These are phyloP conservation scores for Calephelis perditalis DNA, from an alignment of 2,888 invertebrate genomes.

Conservation along the genomic window DNA sequence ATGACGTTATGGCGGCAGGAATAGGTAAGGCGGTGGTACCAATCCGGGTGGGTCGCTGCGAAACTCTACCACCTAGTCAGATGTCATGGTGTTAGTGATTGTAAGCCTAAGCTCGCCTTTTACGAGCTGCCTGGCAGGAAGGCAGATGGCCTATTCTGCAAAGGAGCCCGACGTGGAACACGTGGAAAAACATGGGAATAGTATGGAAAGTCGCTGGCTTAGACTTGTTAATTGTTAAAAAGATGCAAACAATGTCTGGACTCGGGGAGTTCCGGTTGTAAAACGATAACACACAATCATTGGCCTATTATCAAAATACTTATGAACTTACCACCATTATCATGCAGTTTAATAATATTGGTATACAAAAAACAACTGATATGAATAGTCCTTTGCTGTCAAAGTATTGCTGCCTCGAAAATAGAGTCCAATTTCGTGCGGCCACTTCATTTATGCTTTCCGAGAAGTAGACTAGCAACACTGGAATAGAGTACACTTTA, in stretches of 20 bases:
- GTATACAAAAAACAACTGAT: conserved; percentile 95
- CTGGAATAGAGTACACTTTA: conserved; percentile 72
- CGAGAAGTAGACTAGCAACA: conserved; percentile 91
- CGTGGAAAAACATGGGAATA: too few species aligned
- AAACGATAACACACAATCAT: conserved; percentile 22
- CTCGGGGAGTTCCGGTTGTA: not conserved
- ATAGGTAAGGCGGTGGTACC: too few species aligned
- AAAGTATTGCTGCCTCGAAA: conserved; percentile 95
- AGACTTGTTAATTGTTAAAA: not conserved
- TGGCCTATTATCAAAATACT: conserved; percentile 18
- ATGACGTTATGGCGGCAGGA: too few species aligned
- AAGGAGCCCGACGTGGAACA: too few species aligned
- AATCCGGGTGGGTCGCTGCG: too few species aligned
- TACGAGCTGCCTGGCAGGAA: too few species aligned
- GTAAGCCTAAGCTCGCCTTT: too few species aligned
- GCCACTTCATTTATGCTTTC: conserved; percentile 94
- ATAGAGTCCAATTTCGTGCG: conserved; percentile 90
- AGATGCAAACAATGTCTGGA: not conserved
- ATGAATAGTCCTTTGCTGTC: conserved; percentile 96
- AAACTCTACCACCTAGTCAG: too few species aligned
- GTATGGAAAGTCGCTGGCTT: too few species aligned
- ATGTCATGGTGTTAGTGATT: too few species aligned
- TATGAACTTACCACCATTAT: conserved; percentile 91
- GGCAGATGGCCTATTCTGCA: too few species aligned
- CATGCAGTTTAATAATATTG: conserved; percentile 94